Conservation (phyloP, 1,140 invertebrate species). For the Microplitis mediator region DNA sequence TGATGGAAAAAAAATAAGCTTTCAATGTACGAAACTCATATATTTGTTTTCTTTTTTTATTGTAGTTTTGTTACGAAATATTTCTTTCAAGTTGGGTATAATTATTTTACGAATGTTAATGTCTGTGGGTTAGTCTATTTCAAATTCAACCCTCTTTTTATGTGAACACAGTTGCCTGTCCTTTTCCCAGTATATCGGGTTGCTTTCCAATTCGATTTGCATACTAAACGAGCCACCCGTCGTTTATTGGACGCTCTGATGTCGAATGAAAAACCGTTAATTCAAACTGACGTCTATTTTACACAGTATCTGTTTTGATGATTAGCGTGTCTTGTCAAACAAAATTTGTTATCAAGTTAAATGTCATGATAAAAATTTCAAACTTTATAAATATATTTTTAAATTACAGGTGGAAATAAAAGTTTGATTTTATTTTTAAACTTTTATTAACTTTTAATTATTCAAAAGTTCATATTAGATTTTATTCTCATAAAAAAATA, state of each 20-base stretch:
- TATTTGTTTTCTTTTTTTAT: not conserved
- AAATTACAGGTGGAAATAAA: not conserved
- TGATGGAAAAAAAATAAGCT: not conserved
- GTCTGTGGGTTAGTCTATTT: not conserved
- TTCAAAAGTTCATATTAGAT: no score
- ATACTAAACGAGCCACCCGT: constrained; percentile 31
- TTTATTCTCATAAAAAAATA: not conserved
- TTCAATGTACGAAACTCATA: not conserved
- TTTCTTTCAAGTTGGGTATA: not conserved
- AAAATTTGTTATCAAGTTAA: not conserved
- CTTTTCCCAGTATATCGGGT: not conserved
- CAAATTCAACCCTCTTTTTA: not conserved
- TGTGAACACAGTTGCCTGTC: not conserved
- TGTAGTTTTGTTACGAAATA: not conserved
- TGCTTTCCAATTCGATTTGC: constrained; percentile 27
- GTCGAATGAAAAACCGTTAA: constrained; percentile 16
- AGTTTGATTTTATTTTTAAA: not conserved
- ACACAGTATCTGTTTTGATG: constrained; percentile 1
- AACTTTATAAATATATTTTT: no score
- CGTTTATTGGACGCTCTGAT: constrained; percentile 20
- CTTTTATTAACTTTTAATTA: no score
- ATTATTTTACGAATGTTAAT: not conserved
- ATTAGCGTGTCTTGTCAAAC: not conserved
- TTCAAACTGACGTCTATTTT: constrained; percentile 10
- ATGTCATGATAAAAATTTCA: not conserved